Evolutionary conservation across 2,113 vertebrate species (phyloP).

Genomic region (Lepisosteus osseus): DNA sequence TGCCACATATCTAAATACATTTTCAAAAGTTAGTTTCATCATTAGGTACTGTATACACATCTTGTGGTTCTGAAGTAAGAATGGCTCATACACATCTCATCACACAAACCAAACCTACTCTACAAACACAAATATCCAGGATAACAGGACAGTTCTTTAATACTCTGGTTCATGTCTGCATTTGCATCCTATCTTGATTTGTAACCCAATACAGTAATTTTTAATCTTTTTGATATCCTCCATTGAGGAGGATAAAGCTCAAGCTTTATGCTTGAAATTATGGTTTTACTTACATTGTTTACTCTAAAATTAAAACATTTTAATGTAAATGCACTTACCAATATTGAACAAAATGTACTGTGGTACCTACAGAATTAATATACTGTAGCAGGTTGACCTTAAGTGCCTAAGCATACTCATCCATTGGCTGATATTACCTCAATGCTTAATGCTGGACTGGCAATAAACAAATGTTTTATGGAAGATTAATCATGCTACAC

Average conservation of each 20-base stretch:
- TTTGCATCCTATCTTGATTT: background rate
- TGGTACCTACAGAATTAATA: slow-evolving; percentile 59
- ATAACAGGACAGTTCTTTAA: background rate
- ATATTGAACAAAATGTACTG: slow-evolving; percentile 53
- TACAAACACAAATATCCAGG: too few relatives aligned
- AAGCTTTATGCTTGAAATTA: slow-evolving; percentile 33
- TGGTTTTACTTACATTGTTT: slow-evolving; percentile 25
- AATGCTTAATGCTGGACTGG: slow-evolving; percentile 41
- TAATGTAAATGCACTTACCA: slow-evolving; percentile 52
- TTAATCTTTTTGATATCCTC: slow-evolving; percentile 28
- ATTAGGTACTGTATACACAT: too few relatives aligned
- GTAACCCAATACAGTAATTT: background rate
- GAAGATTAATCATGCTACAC: slow-evolving; percentile 55
- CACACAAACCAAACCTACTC: too few relatives aligned
- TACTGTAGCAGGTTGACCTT: slow-evolving; percentile 49
- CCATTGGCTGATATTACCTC: slow-evolving; percentile 42
- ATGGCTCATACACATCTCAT: too few relatives aligned
- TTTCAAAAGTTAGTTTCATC: too few relatives aligned
- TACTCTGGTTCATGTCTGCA: slow-evolving; percentile 2
- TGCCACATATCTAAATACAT: too few relatives aligned
- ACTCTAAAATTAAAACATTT: slow-evolving; percentile 49
- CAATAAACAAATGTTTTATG: slow-evolving; percentile 52
- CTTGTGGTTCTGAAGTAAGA: too few relatives aligned
- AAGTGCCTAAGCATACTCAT: slow-evolving; percentile 45
- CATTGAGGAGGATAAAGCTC: slow-evolving; percentile 41